Evolutionary conservation across 2,888 invertebrate species (phyloP).

Genomic region (Blomia tropicalis): DNA sequence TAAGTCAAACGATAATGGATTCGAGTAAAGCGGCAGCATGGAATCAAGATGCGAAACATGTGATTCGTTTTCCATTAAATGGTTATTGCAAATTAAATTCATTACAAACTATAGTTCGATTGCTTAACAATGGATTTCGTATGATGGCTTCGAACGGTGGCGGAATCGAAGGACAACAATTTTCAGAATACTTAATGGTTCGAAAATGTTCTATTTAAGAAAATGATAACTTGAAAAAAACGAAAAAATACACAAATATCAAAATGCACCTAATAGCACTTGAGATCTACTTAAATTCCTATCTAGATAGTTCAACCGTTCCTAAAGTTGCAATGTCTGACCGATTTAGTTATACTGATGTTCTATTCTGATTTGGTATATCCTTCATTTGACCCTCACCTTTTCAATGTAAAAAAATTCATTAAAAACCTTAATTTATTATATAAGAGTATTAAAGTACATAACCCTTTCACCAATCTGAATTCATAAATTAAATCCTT

Average conservation of each 20-base stretch:
- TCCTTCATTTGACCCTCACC: too few species aligned
- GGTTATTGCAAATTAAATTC: constrained; percentile 77
- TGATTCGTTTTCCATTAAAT: constrained; percentile 67
- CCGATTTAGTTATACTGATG: neutral
- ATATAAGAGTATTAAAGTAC: neutral
- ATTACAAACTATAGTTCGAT: constrained; percentile 66
- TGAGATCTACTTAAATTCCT: too few species aligned
- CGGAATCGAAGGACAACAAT: constrained; percentile 72
- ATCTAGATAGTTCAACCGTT: too few species aligned
- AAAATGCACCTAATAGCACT: too few species aligned
- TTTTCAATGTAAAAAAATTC: neutral
- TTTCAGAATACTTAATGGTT: constrained; percentile 69
- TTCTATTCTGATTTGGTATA: neutral
- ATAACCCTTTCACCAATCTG: neutral
- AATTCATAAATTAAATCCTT: neutral
- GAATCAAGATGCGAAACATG: constrained; percentile 63
- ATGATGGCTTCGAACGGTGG: constrained; percentile 68
- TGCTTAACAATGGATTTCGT: constrained; percentile 58
- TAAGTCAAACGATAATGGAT: constrained; percentile 57
- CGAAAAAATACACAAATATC: too few species aligned
- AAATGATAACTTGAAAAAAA: too few species aligned
- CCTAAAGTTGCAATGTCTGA: neutral
- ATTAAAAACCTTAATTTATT: neutral
- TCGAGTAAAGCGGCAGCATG: constrained; percentile 60
- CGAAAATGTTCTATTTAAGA: constrained; percentile 35